Conservation (phyloP, 2,888 invertebrate species). For the Eupithecia dodoneata region DNA sequence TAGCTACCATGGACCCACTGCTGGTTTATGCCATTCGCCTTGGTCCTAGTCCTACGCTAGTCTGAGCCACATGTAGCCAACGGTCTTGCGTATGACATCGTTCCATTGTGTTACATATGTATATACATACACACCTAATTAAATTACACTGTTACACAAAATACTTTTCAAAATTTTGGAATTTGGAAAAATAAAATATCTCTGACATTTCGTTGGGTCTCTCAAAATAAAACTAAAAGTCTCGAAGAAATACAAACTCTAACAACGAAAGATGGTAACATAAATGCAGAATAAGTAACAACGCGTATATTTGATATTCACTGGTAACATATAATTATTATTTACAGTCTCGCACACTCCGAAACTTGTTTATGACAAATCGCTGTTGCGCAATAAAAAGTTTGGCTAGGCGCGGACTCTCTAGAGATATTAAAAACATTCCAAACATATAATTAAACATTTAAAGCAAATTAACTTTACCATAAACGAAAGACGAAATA, state of each 20-base stretch:
- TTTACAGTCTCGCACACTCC: conserved; percentile 15
- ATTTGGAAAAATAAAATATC: background rate
- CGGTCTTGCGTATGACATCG: background rate
- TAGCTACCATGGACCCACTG: background rate
- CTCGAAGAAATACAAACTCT: background rate
- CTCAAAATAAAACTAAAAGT: conserved; percentile 1
- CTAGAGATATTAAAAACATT: conserved; percentile 17
- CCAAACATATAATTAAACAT: conserved; percentile 19
- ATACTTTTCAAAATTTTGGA: background rate
- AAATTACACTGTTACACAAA: background rate
- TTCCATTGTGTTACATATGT: background rate
- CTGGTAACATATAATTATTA: conserved; percentile 18
- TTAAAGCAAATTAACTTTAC: background rate
- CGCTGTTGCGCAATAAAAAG: conserved; percentile 20
- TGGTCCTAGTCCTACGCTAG: background rate
- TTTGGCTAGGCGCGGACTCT: conserved; percentile 18
- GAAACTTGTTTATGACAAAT: conserved; percentile 24
- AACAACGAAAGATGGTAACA: conserved; percentile 4
- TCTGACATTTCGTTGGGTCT: background rate
- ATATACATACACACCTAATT: background rate
- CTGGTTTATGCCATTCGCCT: background rate
- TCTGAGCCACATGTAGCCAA: background rate
- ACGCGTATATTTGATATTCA: background rate
- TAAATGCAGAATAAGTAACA: conserved; percentile 3
- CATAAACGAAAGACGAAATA: background rate